phyloP scores from a whole-genome alignment of 1,140 invertebrate genomes.

The Zaprionus tsacasi region DNA sequence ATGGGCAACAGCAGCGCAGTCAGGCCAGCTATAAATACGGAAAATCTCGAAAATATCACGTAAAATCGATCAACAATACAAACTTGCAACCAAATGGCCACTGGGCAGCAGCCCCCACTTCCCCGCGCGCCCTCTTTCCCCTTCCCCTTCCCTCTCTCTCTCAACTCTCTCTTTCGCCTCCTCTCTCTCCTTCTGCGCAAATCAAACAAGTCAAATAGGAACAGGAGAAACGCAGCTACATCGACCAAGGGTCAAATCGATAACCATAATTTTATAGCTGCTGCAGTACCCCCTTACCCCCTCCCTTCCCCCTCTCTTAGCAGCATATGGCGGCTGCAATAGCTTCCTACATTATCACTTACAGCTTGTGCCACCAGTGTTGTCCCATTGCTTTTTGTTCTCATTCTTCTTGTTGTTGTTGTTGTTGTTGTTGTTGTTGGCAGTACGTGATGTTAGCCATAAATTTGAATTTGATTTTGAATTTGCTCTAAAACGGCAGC shows the following conservation, averaged over 20 bases:
- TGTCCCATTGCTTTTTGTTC: background rate
- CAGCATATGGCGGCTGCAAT: conserved; percentile 26
- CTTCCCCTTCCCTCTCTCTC: background rate
- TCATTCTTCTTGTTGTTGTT: conserved; percentile 47
- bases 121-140: background rate
- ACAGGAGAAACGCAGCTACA: background rate
- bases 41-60: conserved; percentile 84
- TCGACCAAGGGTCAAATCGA: conserved; percentile 74
- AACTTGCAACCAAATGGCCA: conserved; percentile 81
- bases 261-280: conserved; percentile 75
- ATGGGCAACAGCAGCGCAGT: conserved; percentile 47
- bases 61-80: conserved; percentile 84
- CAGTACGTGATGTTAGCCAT: conserved; percentile 77
- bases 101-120: conserved; percentile 43
- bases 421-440: conserved; percentile 43
- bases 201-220: conserved; percentile 73
- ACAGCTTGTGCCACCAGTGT: conserved; percentile 39
- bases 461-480: conserved; percentile 82
- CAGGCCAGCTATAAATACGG: conserved; percentile 79
- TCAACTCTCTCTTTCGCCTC: background rate
- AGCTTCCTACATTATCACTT: conserved; percentile 81
- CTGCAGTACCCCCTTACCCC: background rate
- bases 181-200: conserved; percentile 30
- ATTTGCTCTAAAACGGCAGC: conserved; percentile 75
- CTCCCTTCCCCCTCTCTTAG: background rate